A percentile compares a stretch with the other conserved stretches of the same genome.
Conservation (phyloP, 2,797 vertebrate species). For the Onychomys arenicola region DNA sequence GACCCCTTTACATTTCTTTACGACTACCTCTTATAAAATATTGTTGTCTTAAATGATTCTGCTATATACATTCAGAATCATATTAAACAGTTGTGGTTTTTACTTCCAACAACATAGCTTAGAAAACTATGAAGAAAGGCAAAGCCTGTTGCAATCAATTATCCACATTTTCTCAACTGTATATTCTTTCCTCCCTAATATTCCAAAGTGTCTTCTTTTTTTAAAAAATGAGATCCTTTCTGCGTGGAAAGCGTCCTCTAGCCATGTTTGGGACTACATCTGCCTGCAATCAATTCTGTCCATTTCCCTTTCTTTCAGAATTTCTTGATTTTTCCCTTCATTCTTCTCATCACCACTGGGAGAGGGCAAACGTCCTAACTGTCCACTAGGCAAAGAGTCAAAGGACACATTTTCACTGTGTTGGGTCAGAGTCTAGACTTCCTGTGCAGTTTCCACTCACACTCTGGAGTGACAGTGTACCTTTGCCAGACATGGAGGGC, state of each 20-base stretch:
- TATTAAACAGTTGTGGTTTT: neutral
- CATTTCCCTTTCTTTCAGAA: neutral
- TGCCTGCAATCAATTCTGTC: slow-evolving; percentile 23
- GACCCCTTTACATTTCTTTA: neutral
- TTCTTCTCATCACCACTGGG: neutral
- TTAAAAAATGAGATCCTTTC: neutral
- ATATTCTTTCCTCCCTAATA: slow-evolving; percentile 8
- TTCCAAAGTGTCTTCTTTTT: slow-evolving; percentile 11
- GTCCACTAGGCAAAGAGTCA: neutral
- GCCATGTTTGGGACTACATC: neutral
- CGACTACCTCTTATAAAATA: neutral
- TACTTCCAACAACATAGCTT: slow-evolving; percentile 44
- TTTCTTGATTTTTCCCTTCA: neutral
- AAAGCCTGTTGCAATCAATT: slow-evolving; percentile 21
- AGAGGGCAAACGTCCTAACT: neutral
- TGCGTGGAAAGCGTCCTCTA: neutral
- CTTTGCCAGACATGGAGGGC: neutral
- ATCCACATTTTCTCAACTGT: neutral
- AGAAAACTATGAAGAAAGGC: slow-evolving; percentile 40
- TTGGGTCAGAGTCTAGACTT: neutral
- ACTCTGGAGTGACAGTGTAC: rapidly evolving
- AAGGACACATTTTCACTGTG: neutral
- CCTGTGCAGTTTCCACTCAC: neutral
- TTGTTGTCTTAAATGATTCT: neutral
- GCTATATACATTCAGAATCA: neutral